phyloP scores from a whole-genome alignment of 2,888 invertebrate genomes.

The Bedellia somnulentella region DNA sequence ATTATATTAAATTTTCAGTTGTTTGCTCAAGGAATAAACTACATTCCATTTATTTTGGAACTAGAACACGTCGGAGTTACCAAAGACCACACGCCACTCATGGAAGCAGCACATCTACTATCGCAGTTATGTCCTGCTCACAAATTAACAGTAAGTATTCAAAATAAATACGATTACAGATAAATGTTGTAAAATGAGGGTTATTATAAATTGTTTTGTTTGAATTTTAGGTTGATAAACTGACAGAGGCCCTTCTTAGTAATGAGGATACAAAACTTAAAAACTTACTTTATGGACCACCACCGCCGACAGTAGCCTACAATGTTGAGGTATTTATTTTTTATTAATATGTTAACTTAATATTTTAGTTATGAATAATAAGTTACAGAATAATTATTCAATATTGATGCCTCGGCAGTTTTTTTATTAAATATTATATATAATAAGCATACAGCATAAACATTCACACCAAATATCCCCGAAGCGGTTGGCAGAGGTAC shows the following conservation, averaged over 20 bases:
- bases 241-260: constrained; percentile 44
- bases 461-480: too few relatives aligned
- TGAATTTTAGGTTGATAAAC: constrained; percentile 27
- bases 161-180: background rate
- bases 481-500: too few relatives aligned
- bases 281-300: constrained; percentile 47
- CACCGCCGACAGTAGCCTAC: constrained; percentile 51
- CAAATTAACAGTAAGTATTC: constrained; percentile 57
- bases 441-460: too few relatives aligned
- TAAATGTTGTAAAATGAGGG: background rate
- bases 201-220: background rate
- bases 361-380: too few relatives aligned
- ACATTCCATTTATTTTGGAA: constrained; percentile 80
- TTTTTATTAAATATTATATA: too few relatives aligned
- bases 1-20: constrained; percentile 46
- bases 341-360: background rate
- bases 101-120: constrained; percentile 81
- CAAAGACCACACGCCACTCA: constrained; percentile 74
- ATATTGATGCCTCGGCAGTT: too few relatives aligned
- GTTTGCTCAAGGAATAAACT: constrained; percentile 79
- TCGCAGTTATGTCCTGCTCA: constrained; percentile 82
- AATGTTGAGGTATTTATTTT: constrained; percentile 37
- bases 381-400: too few relatives aligned
- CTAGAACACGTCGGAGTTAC: constrained; percentile 86
- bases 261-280: constrained; percentile 40